These are phyloP conservation scores for Amniataba percoides DNA, from an alignment of 2,797 vertebrate genomes.

Conservation along the genomic window DNA sequence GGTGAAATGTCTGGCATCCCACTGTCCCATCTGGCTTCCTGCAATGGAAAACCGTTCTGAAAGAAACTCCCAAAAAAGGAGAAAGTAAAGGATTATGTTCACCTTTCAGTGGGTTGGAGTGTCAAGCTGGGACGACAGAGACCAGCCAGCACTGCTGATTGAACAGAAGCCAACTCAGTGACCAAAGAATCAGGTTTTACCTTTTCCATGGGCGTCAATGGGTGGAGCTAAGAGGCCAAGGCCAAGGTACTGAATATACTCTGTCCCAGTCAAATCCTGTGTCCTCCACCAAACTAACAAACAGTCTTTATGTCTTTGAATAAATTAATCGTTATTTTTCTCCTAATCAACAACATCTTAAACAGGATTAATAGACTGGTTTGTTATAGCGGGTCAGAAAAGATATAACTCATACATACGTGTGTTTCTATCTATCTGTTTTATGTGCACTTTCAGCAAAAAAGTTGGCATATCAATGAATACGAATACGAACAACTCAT, in stretches of 20 bases:
- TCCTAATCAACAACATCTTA: background rate
- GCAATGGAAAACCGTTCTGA: constrained; percentile 38
- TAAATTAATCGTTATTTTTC: background rate
- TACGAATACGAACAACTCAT: no score
- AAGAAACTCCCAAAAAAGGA: constrained; percentile 25
- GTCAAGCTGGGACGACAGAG: constrained; percentile 10
- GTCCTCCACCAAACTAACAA: background rate
- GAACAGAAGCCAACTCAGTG: constrained; percentile 6
- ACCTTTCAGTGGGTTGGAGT: constrained; percentile 34
- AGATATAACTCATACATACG: no score
- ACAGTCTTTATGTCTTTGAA: background rate
- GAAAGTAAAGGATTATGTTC: constrained; percentile 54
- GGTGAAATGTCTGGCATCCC: constrained; percentile 70
- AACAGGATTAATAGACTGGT: background rate
- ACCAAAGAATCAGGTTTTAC: constrained; percentile 12
- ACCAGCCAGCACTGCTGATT: constrained; percentile 18
- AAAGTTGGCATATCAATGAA: background rate
- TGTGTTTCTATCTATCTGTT: background rate
- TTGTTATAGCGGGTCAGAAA: background rate
- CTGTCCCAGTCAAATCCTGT: background rate
- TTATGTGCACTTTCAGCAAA: no score
- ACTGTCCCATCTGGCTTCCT: constrained; percentile 62
- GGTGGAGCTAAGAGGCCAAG: background rate
- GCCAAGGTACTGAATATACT: background rate
- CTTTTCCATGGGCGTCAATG: background rate